Evolutionary conservation across 2,888 invertebrate genomes (phyloP).

Genomic region (Ganaspis brasiliensis): DNA sequence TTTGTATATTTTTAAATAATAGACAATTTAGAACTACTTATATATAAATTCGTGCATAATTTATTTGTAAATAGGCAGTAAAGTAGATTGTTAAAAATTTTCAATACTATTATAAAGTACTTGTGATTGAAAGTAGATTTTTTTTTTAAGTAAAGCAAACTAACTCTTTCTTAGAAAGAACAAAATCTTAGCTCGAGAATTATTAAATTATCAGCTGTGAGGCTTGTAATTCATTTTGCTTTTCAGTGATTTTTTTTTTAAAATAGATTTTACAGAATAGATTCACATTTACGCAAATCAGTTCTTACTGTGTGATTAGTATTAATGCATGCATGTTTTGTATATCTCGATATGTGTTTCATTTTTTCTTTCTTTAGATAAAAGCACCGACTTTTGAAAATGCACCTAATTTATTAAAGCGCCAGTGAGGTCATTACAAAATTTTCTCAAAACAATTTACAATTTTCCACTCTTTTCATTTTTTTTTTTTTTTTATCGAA

Average conservation of each 20-base stretch:
- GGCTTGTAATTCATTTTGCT: slow-evolving; percentile 15
- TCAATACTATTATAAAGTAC: neutral
- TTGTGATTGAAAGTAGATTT: neutral
- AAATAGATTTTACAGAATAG: slow-evolving; percentile 8
- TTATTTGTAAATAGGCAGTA: slow-evolving; percentile 27
- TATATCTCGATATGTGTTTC: slow-evolving; percentile 17
- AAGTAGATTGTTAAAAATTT: neutral
- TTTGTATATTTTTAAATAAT: neutral
- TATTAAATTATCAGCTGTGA: slow-evolving; percentile 26
- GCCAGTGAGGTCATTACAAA: neutral
- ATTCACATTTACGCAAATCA: slow-evolving; percentile 18
- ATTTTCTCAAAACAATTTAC: neutral
- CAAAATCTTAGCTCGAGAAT: neutral
- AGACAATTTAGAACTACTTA: neutral
- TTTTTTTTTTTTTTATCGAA: slow-evolving; percentile 1
- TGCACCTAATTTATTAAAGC: slow-evolving; percentile 26
- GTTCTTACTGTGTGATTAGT: slow-evolving; percentile 33
- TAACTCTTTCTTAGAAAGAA: neutral
- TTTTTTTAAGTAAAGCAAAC: neutral
- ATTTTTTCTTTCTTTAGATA: neutral
- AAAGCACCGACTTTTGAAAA: slow-evolving; percentile 15
- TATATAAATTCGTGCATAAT: slow-evolving; percentile 32
- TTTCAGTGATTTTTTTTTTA: neutral
- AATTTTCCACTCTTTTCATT: slow-evolving; percentile 26
- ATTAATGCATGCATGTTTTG: slow-evolving; percentile 29